A percentile compares a stretch with the other conserved stretches of the same genome.
phyloP scores from a whole-genome alignment of 2,113 vertebrate species.

The Takifugu flavidus region DNA sequence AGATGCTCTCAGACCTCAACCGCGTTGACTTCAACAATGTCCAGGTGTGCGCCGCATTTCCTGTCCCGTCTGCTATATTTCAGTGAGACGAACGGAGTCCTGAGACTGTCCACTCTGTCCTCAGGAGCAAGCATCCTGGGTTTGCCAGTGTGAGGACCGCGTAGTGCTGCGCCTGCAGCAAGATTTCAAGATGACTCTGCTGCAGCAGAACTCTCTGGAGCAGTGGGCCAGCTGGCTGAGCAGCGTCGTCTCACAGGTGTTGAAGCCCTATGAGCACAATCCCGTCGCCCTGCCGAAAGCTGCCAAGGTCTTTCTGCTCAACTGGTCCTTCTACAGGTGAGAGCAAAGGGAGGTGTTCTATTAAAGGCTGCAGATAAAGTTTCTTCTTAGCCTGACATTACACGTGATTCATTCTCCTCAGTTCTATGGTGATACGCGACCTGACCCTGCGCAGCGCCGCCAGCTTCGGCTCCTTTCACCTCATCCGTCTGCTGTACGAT shows the following conservation, averaged over 20 bases:
- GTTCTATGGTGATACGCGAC: slow-evolving; percentile 93
- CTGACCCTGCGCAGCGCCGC: slow-evolving; percentile 89
- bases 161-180: slow-evolving; percentile 86
- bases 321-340: slow-evolving; percentile 94
- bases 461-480: slow-evolving; percentile 90
- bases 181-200: slow-evolving; percentile 89
- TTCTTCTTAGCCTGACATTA: no score
- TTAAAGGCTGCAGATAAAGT: no score
- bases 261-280: slow-evolving; percentile 86
- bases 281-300: slow-evolving; percentile 81
- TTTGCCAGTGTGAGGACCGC: slow-evolving; percentile 87
- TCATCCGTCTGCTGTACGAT: slow-evolving; percentile 88
- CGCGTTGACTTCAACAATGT: slow-evolving; percentile 90
- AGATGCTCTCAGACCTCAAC: slow-evolving; percentile 93
- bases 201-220: slow-evolving; percentile 92
- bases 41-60: slow-evolving; percentile 65
- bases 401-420: slow-evolving; percentile 37
- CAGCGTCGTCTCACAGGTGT: slow-evolving; percentile 82
- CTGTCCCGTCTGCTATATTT: background rate
- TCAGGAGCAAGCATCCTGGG: slow-evolving; percentile 93
- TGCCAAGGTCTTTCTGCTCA: slow-evolving; percentile 89
- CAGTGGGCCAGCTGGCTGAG: slow-evolving; percentile 91
- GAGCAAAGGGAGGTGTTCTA: background rate
- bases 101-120: background rate
- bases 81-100: background rate